Evolutionary conservation across 2,113 vertebrate genomes (phyloP).

Genomic region (Mustelus asterias): DNA sequence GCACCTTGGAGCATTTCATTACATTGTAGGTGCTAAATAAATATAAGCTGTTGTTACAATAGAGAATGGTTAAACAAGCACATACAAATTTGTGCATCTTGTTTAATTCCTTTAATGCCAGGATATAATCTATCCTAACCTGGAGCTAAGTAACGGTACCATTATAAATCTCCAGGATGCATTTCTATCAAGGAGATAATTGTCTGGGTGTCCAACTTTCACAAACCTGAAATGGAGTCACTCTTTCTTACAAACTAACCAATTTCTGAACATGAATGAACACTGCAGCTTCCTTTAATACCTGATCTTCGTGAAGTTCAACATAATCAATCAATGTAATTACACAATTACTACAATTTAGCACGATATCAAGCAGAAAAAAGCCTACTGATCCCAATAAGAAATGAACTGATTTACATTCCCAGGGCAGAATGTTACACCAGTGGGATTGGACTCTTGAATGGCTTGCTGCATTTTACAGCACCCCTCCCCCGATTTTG

Average conservation of each 20-base stretch:
- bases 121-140: not conserved
- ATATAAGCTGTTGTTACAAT: not conserved
- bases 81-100: not conserved
- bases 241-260: not conserved
- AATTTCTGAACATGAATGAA: not conserved
- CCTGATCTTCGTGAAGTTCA: not conserved
- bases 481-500: too few species aligned
- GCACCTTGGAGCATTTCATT: not conserved
- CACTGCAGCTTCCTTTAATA: not conserved
- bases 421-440: too few species aligned
- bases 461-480: too few species aligned
- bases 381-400: not conserved
- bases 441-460: too few species aligned
- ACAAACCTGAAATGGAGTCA: not conserved
- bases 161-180: not conserved
- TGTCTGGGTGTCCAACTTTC: not conserved
- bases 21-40: not conserved
- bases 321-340: not conserved
- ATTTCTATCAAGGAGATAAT: not conserved
- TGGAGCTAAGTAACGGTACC: not conserved
- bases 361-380: not conserved
- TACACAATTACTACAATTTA: not conserved
- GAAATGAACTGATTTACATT: too few species aligned
- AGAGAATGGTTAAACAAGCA: not conserved
- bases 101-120: not conserved